Evolutionary conservation across 2,797 vertebrate species (phyloP).

Genomic region (Megaceryle alcyon): DNA sequence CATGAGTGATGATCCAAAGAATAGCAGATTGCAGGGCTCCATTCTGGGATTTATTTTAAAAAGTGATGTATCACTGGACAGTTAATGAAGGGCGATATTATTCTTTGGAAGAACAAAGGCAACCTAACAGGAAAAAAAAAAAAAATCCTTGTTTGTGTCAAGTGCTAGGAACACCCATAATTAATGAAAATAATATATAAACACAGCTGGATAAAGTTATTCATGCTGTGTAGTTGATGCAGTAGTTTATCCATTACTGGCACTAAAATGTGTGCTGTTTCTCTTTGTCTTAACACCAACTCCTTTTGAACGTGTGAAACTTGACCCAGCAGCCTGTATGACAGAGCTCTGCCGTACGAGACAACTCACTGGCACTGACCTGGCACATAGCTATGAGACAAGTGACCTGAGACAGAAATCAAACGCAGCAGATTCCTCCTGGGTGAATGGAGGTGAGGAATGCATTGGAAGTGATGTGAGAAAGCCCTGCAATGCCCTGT

Average conservation of each 20-base stretch:
- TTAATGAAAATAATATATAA: conserved; percentile 63
- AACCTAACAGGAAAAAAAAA: not conserved
- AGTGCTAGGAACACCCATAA: not conserved
- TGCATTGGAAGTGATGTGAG: not conserved
- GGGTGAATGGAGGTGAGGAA: conserved; percentile 25
- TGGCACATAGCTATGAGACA: not conserved
- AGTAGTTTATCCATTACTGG: not conserved
- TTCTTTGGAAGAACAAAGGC: conserved; percentile 18
- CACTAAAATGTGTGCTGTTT: not conserved
- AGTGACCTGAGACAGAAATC: conserved; percentile 49
- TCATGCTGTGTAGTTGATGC: not conserved
- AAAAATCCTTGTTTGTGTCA: not conserved
- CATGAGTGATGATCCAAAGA: not conserved
- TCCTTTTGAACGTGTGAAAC: not conserved
- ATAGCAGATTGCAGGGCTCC: not conserved
- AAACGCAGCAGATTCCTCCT: conserved; percentile 9
- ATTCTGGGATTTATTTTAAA: not conserved
- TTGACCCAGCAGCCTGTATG: not conserved
- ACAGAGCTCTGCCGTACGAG: conserved; percentile 11
- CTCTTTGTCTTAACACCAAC: not conserved
- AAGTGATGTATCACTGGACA: not conserved
- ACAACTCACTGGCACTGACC: not conserved
- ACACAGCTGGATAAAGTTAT: conserved; percentile 55
- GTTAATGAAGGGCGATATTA: not conserved
- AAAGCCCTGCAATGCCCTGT: not conserved